phyloP scores from a whole-genome alignment of 2,888 invertebrate species.

The Pollenia griseotomentosa region DNA sequence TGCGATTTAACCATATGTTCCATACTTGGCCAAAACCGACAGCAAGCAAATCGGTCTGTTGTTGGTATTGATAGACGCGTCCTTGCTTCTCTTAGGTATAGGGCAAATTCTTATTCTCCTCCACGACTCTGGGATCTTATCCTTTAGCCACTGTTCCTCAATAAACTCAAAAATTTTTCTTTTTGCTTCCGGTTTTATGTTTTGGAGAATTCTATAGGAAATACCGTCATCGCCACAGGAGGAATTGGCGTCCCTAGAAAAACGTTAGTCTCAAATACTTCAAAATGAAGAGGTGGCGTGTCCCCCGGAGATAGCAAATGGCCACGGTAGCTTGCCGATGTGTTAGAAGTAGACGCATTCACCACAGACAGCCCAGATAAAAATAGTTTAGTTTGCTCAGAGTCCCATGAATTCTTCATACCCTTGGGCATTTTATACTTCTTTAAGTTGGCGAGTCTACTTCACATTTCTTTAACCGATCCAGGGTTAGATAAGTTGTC shows the following conservation, averaged over 20 bases:
- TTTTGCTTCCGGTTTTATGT: no score
- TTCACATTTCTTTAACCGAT: constrained; percentile 14
- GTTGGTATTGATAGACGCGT: no score
- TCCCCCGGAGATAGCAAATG: background rate
- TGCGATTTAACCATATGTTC: background rate
- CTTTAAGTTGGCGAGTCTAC: background rate
- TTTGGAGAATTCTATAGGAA: no score
- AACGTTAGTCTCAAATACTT: background rate
- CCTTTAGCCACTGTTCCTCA: no score
- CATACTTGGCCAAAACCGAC: background rate
- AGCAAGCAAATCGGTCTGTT: no score
- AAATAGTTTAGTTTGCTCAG: background rate
- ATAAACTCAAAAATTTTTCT: no score
- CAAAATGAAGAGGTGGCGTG: background rate
- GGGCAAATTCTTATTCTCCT: no score
- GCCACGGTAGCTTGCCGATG: background rate
- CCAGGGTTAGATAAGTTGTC: background rate
- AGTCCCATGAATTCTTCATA: constrained; percentile 18
- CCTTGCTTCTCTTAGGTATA: no score
- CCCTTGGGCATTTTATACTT: constrained; percentile 19
- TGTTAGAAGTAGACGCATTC: background rate
- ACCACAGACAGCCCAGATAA: background rate
- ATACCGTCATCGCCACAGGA: no score
- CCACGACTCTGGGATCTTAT: no score
- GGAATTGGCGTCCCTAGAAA: no score